Conservation (phyloP, 1,140 invertebrate genomes). For the Drosophila quadrilineata region DNA sequence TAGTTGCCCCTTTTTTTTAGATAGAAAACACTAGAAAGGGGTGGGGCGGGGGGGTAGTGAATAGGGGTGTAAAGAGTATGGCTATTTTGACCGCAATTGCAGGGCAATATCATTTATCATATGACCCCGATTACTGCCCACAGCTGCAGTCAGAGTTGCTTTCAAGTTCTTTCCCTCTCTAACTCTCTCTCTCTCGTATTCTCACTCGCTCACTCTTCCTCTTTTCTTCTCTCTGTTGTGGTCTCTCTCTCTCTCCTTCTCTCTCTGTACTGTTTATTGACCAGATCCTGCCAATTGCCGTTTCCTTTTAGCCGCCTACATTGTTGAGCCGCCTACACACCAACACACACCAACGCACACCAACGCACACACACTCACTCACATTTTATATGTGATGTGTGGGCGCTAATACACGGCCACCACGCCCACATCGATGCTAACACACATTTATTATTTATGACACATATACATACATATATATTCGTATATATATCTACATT, state of each 20-base stretch:
- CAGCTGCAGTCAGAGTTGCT: slow-evolving; percentile 17
- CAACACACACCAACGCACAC: not conserved
- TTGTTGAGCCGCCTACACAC: not conserved
- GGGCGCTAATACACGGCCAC: slow-evolving; percentile 25
- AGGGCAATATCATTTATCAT: slow-evolving; percentile 61
- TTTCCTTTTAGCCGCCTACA: not conserved
- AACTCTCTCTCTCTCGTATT: not conserved
- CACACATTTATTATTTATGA: slow-evolving; percentile 51
- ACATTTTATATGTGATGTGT: no score
- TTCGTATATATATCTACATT: slow-evolving; percentile 23
- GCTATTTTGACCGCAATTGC: slow-evolving; percentile 29
- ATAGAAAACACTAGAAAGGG: no score
- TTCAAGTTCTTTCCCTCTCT: no score
- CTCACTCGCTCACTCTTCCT: not conserved
- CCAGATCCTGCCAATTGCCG: not conserved
- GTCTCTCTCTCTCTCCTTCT: not conserved
- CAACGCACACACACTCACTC: not conserved
- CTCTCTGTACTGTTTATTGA: no score
- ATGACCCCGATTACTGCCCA: slow-evolving; percentile 47
- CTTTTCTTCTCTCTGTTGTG: not conserved
- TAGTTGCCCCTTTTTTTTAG: slow-evolving; percentile 21
- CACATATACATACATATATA: slow-evolving; percentile 4
- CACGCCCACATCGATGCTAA: slow-evolving; percentile 10
- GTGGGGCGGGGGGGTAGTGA: no score
- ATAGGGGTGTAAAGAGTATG: no score